These are phyloP conservation scores for Mionectes olivaceus DNA, from an alignment of 2,797 vertebrate species.

Conservation along the genomic window DNA sequence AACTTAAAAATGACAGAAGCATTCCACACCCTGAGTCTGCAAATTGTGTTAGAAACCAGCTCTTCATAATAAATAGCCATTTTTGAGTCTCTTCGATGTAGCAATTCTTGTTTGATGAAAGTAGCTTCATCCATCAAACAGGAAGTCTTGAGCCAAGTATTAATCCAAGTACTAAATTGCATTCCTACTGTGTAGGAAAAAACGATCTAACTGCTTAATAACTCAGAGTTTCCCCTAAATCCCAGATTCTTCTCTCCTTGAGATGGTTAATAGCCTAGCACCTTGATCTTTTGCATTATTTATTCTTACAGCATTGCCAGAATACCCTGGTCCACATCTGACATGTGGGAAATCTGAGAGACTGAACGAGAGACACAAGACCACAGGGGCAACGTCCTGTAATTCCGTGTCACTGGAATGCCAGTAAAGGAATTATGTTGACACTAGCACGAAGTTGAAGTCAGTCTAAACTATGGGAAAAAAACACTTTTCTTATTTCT, in stretches of 20 bases:
- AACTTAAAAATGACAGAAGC: not conserved
- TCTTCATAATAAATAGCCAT: not conserved
- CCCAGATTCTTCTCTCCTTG: not conserved
- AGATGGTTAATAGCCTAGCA: not conserved
- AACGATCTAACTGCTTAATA: not conserved
- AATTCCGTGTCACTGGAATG: not conserved
- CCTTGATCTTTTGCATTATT: not conserved
- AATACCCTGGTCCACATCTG: not conserved
- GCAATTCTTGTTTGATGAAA: not conserved
- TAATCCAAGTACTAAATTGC: slow-evolving; percentile 2
- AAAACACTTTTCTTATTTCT: not conserved
- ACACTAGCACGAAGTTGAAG: not conserved
- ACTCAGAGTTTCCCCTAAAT: not conserved
- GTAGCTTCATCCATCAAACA: not conserved
- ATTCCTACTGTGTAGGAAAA: not conserved
- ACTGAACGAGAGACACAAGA: not conserved
- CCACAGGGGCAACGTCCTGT: not conserved
- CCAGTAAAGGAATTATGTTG: not conserved
- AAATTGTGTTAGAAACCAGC: not conserved
- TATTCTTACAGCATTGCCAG: not conserved
- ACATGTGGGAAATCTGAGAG: not conserved
- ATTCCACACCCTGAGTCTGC: not conserved
- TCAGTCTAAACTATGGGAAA: not conserved
- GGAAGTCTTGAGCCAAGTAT: not conserved
- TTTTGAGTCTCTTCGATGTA: not conserved